These are phyloP conservation scores for Argyrosomus japonicus DNA, from an alignment of 2,113 vertebrate species.

Conservation along the genomic window DNA sequence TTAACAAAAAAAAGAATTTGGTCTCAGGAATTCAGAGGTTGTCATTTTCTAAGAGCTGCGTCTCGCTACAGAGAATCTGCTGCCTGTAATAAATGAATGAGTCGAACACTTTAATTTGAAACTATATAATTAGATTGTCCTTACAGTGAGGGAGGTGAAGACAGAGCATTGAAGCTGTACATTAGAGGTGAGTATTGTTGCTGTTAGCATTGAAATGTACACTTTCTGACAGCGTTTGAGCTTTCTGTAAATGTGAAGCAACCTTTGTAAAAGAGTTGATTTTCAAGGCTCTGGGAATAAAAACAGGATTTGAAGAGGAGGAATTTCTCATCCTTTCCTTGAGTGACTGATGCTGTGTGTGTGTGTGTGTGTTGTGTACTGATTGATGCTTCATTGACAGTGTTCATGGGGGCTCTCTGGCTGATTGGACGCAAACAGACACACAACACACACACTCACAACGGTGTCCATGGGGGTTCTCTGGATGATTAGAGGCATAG, in stretches of 20 bases:
- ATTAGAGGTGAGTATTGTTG: background rate
- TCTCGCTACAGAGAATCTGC: background rate
- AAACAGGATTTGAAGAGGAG: background rate
- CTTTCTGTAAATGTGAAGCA: background rate
- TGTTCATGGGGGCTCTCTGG: slow-evolving; percentile 56
- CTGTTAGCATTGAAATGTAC: background rate
- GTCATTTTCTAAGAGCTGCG: background rate
- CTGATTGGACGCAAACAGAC: slow-evolving; percentile 65
- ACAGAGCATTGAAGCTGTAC: background rate
- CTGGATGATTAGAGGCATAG: slow-evolving; percentile 81
- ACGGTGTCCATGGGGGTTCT: slow-evolving; percentile 56
- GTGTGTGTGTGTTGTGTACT: slow-evolving; percentile 16
- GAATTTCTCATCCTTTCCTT: background rate
- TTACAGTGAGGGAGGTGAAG: background rate
- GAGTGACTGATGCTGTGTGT: slow-evolving; percentile 31
- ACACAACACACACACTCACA: slow-evolving; percentile 9
- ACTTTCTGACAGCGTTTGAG: background rate
- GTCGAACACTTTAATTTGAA: background rate
- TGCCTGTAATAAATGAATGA: background rate
- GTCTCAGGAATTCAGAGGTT: background rate
- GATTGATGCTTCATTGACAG: slow-evolving; percentile 52
- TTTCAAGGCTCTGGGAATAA: background rate
- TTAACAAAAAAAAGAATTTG: background rate
- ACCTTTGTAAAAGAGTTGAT: background rate
- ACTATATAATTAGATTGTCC: background rate